phyloP scores from a whole-genome alignment of 2,113 vertebrate species.

The Thinocorus orbignyianus region DNA sequence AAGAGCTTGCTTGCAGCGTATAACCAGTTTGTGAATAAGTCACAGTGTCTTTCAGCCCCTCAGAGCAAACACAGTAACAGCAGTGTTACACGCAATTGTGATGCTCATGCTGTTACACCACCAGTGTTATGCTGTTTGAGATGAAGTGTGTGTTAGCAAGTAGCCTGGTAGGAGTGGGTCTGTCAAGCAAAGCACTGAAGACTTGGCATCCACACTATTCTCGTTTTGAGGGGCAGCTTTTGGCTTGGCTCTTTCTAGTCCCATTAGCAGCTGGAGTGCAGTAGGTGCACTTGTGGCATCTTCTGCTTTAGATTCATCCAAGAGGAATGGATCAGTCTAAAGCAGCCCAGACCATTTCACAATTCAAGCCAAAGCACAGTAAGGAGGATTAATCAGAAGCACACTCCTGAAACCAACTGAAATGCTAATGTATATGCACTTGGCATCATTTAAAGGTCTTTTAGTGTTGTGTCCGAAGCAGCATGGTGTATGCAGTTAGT shows the following conservation, averaged over 20 bases:
- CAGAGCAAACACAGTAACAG: background rate
- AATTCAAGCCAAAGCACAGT: conserved; percentile 6
- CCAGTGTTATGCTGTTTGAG: background rate
- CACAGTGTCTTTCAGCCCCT: background rate
- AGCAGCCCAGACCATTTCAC: background rate
- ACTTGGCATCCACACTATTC: background rate
- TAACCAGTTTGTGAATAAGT: background rate
- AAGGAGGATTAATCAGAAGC: conserved; percentile 35
- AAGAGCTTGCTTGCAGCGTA: background rate
- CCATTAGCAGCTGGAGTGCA: conserved; percentile 10
- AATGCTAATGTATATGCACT: background rate
- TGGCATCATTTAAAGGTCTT: conserved; percentile 25
- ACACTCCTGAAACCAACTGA: background rate
- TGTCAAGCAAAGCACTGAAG: background rate
- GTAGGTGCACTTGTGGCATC: background rate
- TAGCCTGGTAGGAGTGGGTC: background rate
- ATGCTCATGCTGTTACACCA: background rate
- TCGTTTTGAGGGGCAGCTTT: background rate
- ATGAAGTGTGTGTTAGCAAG: background rate
- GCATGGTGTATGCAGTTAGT: background rate
- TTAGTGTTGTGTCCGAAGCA: accelerated
- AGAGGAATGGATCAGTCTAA: background rate
- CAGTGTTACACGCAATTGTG: background rate
- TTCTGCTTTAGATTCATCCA: background rate
- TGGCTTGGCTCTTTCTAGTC: background rate